phyloP scores from a whole-genome alignment of 2,797 vertebrate genomes.

The Danio aesculapii region DNA sequence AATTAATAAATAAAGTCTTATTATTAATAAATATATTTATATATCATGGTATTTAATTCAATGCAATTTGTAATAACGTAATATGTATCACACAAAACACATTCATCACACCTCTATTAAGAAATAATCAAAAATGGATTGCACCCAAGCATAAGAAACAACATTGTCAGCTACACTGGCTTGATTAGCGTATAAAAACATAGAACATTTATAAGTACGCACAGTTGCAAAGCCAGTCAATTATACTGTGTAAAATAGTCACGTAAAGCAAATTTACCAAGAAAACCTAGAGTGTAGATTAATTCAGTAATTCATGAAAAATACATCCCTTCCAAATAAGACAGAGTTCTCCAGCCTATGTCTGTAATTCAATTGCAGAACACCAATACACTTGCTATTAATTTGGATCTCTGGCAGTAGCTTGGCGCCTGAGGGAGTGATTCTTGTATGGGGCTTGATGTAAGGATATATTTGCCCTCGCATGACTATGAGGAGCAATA shows the following conservation, averaged over 20 bases:
- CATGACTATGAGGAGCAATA: slow-evolving; percentile 38
- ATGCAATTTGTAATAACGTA: too few species aligned
- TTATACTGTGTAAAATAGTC: not conserved
- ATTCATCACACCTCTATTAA: too few species aligned
- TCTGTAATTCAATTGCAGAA: slow-evolving; percentile 22
- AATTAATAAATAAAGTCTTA: too few species aligned
- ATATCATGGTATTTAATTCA: too few species aligned
- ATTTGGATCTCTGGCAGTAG: slow-evolving; percentile 40
- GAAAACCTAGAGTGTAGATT: not conserved
- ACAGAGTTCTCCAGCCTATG: not conserved
- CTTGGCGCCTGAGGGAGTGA: slow-evolving; percentile 32
- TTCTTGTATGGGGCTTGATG: slow-evolving; percentile 26
- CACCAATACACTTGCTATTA: slow-evolving; percentile 35
- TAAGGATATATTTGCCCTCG: slow-evolving; percentile 47
- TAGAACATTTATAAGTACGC: not conserved
- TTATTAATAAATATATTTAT: too few species aligned
- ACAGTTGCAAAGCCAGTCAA: not conserved
- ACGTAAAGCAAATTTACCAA: not conserved
- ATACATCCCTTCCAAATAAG: not conserved
- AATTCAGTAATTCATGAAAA: slow-evolving; percentile 21
- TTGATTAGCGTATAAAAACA: slow-evolving; percentile 4
- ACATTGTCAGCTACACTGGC: not conserved
- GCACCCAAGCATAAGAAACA: not conserved
- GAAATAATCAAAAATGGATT: too few species aligned
- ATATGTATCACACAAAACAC: too few species aligned